These are phyloP conservation scores for Calypte anna DNA, from an alignment of 2,113 vertebrate genomes.

Conservation along the genomic window DNA sequence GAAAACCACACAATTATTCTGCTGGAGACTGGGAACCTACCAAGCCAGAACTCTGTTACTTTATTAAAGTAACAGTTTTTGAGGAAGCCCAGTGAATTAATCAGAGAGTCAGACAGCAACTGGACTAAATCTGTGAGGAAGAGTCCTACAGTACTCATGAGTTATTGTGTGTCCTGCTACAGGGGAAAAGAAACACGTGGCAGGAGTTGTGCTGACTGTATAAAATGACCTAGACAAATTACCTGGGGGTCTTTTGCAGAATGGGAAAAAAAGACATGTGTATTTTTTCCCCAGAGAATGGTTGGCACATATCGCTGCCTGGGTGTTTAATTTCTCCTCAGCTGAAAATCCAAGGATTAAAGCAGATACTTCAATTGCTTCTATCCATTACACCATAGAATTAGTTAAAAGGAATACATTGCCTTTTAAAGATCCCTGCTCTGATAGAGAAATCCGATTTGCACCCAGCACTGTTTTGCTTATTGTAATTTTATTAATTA, in stretches of 20 bases:
- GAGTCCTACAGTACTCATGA: slow-evolving; percentile 12
- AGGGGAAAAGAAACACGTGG: slow-evolving; percentile 30
- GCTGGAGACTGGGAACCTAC: background rate
- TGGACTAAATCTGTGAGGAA: slow-evolving; percentile 57
- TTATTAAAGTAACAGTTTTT: slow-evolving; percentile 46
- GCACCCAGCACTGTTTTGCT: background rate
- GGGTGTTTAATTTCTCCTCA: slow-evolving; percentile 51
- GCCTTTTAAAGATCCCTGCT: slow-evolving; percentile 55
- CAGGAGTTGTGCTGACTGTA: slow-evolving; percentile 25
- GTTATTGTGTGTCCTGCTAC: slow-evolving; percentile 9
- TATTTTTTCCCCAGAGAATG: slow-evolving; percentile 17
- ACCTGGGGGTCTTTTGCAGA: slow-evolving; percentile 11
- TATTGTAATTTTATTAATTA: too few species aligned
- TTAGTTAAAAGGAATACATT: slow-evolving; percentile 32
- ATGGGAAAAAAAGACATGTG: background rate
- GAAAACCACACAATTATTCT: slow-evolving; percentile 25
- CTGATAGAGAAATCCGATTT: slow-evolving; percentile 40
- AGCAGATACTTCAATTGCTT: slow-evolving; percentile 54
- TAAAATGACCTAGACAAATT: slow-evolving; percentile 48
- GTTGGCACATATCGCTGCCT: slow-evolving; percentile 13
- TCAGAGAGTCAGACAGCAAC: slow-evolving; percentile 52
- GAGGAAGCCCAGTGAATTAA: slow-evolving; percentile 62
- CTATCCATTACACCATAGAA: slow-evolving; percentile 42
- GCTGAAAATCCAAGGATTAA: slow-evolving; percentile 41
- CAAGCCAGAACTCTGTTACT: slow-evolving; percentile 35